A percentile compares a stretch with the other conserved stretches of the same genome.
Evolutionary conservation across 2,888 invertebrate species (phyloP).

Genomic region (Heliothis peltigera): DNA sequence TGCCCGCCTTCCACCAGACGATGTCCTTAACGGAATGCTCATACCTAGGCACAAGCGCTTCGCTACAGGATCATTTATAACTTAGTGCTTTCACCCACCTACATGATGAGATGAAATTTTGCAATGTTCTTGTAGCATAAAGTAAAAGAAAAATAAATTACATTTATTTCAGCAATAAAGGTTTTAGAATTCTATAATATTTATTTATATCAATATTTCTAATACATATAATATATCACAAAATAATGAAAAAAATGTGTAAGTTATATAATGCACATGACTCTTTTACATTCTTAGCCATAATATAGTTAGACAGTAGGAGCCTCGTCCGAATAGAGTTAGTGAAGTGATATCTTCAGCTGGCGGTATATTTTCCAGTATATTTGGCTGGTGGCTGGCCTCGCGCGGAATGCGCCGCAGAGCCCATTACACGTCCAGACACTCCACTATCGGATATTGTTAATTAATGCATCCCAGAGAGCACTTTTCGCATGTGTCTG

Average conservation of each 20-base stretch:
- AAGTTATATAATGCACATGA: neutral
- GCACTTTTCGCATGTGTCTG: slow-evolving; percentile 49
- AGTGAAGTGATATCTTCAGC: neutral
- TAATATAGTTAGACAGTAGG: neutral
- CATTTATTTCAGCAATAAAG: no score
- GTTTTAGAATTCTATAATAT: no score
- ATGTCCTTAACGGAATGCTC: slow-evolving; percentile 6
- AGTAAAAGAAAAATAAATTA: no score
- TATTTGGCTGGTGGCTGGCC: slow-evolving; percentile 3
- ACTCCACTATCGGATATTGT: slow-evolving; percentile 56
- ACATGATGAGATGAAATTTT: no score
- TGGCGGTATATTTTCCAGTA: slow-evolving; percentile 6
- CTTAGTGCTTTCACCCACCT: slow-evolving; percentile 24
- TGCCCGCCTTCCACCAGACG: slow-evolving; percentile 8
- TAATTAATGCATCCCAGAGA: slow-evolving; percentile 59
- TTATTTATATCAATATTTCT: no score
- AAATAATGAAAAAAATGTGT: no score
- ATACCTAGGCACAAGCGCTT: slow-evolving; percentile 9
- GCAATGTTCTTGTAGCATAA: no score
- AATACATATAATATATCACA: no score
- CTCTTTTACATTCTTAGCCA: neutral
- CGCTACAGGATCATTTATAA: slow-evolving; percentile 12
- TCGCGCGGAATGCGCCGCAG: slow-evolving; percentile 25
- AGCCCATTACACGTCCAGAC: slow-evolving; percentile 53
- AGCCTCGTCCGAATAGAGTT: slow-evolving; percentile 7